A percentile compares a stretch with the other conserved stretches of the same genome.
Evolutionary conservation across 2,797 vertebrate genomes (phyloP).

Genomic region (Hydrolagus colliei): DNA sequence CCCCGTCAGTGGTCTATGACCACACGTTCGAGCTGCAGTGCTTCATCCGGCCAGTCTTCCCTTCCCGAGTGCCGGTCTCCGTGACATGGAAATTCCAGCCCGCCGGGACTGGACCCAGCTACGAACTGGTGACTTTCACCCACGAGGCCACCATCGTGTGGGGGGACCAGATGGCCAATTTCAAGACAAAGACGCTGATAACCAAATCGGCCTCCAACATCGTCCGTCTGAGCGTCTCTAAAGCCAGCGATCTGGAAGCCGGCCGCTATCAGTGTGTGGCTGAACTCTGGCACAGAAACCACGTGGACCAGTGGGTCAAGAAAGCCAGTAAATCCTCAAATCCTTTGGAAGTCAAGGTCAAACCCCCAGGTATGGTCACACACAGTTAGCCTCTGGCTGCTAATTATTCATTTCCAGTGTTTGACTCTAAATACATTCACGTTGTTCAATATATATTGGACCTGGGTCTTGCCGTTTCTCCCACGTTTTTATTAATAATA

Average conservation of each 20-base stretch:
- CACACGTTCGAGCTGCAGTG: slow-evolving; percentile 92
- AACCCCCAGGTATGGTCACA: slow-evolving; percentile 72
- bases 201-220: slow-evolving; percentile 85
- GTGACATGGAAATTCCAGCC: slow-evolving; percentile 94
- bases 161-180: slow-evolving; percentile 69
- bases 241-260: slow-evolving; percentile 79
- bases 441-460: background rate
- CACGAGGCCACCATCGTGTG: slow-evolving; percentile 85
- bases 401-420: background rate
- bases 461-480: background rate
- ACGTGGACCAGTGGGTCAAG: slow-evolving; percentile 78
- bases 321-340: slow-evolving; percentile 87
- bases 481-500: background rate
- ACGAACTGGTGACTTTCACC: slow-evolving; percentile 87
- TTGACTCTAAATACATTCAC: background rate
- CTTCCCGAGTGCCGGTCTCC: slow-evolving; percentile 72
- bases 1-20: slow-evolving; percentile 78
- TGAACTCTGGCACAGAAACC: slow-evolving; percentile 79
- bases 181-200: slow-evolving; percentile 81
- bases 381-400: background rate
- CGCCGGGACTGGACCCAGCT: slow-evolving; percentile 59
- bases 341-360: slow-evolving; percentile 84
- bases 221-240: slow-evolving; percentile 81
- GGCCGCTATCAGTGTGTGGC: slow-evolving; percentile 92
- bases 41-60: slow-evolving; percentile 88